Evolutionary conservation across 1,140 invertebrate genomes (phyloP).

Genomic region (Drosophila chauvacae): DNA sequence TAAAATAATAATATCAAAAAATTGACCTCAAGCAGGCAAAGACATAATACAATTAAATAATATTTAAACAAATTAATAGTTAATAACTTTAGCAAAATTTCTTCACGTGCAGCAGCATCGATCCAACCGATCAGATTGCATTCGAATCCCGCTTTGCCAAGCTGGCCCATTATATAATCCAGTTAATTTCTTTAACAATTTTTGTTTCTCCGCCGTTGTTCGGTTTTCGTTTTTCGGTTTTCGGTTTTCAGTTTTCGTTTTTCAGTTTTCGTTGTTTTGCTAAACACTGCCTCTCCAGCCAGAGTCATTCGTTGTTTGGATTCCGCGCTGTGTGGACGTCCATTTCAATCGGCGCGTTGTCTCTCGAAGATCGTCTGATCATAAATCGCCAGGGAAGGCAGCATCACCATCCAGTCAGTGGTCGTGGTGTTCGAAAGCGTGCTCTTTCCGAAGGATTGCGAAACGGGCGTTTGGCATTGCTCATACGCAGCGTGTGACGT

Average conservation of each 20-base stretch:
- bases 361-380: conserved; percentile 25
- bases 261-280: conserved; percentile 54
- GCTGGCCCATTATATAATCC: conserved; percentile 75
- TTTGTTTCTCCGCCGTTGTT: conserved; percentile 47
- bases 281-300: conserved; percentile 34
- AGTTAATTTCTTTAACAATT: conserved; percentile 83
- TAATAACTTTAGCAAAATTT: background rate
- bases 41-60: no score
- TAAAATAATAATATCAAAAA: no score
- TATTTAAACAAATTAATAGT: background rate
- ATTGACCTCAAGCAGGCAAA: no score
- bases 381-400: conserved; percentile 5
- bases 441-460: conserved; percentile 28
- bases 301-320: conserved; percentile 74
- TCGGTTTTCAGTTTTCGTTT: conserved; percentile 1
- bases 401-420: conserved; percentile 1
- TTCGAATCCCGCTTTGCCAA: conserved; percentile 54
- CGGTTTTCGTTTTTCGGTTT: conserved; percentile 2
- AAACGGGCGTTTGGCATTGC: conserved; percentile 48
- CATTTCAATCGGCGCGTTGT: conserved; percentile 39
- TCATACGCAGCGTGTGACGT: conserved; percentile 47
- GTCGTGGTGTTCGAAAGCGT: background rate
- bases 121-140: conserved; percentile 73
- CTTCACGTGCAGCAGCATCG: conserved; percentile 27
- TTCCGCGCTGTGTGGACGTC: conserved; percentile 66